These are phyloP conservation scores for Syngnathus scovelli DNA, from an alignment of 2,113 vertebrate genomes.

Conservation along the genomic window DNA sequence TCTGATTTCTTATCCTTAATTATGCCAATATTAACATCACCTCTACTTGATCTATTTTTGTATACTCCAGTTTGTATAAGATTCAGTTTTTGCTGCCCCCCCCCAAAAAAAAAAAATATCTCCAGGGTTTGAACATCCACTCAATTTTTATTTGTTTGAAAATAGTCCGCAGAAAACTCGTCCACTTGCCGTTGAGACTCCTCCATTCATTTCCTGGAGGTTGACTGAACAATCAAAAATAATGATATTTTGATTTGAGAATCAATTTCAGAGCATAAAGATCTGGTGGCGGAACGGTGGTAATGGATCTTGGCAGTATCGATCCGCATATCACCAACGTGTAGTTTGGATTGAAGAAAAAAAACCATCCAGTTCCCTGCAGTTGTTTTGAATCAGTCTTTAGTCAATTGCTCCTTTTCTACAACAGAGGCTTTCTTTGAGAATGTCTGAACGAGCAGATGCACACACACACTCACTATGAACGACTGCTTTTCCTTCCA, in stretches of 20 bases:
- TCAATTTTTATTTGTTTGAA: too few species aligned
- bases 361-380: constrained; percentile 26
- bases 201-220: not conserved
- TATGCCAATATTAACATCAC: constrained; percentile 4
- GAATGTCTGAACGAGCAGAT: constrained; percentile 16
- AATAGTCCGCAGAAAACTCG: too few species aligned
- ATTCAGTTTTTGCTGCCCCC: too few species aligned
- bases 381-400: constrained; percentile 33
- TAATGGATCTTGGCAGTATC: not conserved
- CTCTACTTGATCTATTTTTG: constrained; percentile 2
- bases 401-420: constrained; percentile 15
- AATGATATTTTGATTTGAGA: not conserved
- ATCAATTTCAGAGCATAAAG: not conserved
- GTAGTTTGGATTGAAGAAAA: constrained; percentile 24
- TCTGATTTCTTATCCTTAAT: constrained; percentile 6
- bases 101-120: too few species aligned
- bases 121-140: too few species aligned
- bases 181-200: too few species aligned
- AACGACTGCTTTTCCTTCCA: constrained; percentile 40
- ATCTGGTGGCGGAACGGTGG: not conserved
- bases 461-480: constrained; percentile 19
- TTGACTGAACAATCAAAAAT: not conserved
- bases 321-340: not conserved
- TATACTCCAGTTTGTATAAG: too few species aligned
- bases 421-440: constrained; percentile 58